Base-by-base conservation (phyloP, 2,888 invertebrate genomes). In the Idaea dimidiata region DNA sequence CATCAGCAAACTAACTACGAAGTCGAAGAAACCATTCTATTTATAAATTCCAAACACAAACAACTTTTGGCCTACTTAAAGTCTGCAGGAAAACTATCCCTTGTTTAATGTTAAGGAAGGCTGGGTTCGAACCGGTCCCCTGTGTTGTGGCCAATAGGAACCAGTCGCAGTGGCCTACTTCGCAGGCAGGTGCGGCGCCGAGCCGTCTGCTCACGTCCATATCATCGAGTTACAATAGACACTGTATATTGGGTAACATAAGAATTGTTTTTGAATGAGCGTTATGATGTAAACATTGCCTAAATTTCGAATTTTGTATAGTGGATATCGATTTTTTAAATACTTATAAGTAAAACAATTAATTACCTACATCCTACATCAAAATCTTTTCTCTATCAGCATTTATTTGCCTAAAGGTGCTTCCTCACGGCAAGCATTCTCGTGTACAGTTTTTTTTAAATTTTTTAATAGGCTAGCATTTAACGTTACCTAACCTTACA, bases 121-220 rank as follows among this genome's bases (percentile, higher is more conserved):
- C 61, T 67, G 59, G 69, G 67, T 61, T 59, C 57, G 57, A 69
- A 71, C 72, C 67, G 72, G 72, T 71, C 62, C 62, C 57, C 56
- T 59, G 70, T 67, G 62, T 57, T 59, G 70, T 68, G 63, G 67
- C 73, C 71, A 74, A 77, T 78, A 64, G 69, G 65, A 72, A 67
- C 74, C 32, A 60, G 66, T 68, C 62, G 70, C 67, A 72, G 69
- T 76, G 73, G 65, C 76, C 75, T 71, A 79, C 78, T 69, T 76
- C 73, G 59, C 66, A 65, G 71, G 74, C 82, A 83, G 85, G 84
- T 82, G 84, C 74, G 86, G 84, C 86, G 87, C 83, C 87, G 77
- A 64, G 82, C 87, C 57, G 87, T 87, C 87, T 86, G 76, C 77
- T 61, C 61, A 14, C 43, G 3, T 43, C 43, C 43, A 43, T 43